These are phyloP conservation scores for Denticeps clupeoides DNA, from an alignment of 2,797 vertebrate species.

Conservation along the genomic window DNA sequence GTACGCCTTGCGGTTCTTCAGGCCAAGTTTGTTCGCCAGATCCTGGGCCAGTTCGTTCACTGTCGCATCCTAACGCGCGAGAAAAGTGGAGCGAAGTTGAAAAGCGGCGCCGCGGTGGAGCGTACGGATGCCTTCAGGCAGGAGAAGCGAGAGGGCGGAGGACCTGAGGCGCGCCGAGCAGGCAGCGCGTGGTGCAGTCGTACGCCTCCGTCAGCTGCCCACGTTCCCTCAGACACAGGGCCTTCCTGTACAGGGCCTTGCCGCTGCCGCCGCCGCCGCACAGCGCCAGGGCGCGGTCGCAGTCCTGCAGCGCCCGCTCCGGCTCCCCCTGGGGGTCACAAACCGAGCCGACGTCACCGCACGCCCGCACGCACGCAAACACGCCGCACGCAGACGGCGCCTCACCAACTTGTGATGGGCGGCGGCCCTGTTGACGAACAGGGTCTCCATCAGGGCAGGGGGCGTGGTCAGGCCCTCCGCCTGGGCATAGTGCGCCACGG, in stretches of 20 bases:
- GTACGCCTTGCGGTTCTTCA: conserved; percentile 77
- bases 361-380: neutral
- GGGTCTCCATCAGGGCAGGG: conserved; percentile 68
- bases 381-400: neutral
- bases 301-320: conserved; percentile 71
- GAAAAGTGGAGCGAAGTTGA: too few species aligned
- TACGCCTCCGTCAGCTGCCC: conserved; percentile 80
- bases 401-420: conserved; percentile 82
- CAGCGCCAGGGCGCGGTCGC: conserved; percentile 54
- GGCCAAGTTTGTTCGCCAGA: conserved; percentile 70
- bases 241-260: conserved; percentile 78
- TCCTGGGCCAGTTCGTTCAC: conserved; percentile 82
- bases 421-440: conserved; percentile 79
- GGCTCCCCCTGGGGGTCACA: conserved; percentile 60
- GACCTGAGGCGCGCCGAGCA: conserved; percentile 74
- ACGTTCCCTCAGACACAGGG: conserved; percentile 73
- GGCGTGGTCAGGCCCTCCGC: conserved; percentile 69
- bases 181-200: conserved; percentile 73
- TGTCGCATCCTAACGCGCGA: conserved; percentile 65
- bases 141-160: too few species aligned
- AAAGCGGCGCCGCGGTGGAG: too few species aligned
- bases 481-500: conserved; percentile 68
- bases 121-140: too few species aligned
- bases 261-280: conserved; percentile 58
- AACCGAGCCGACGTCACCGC: neutral